Percentiles rank a stretch among this genome's conserved stretches.
phyloP scores from a whole-genome alignment of 1,140 invertebrate genomes.

The Idris sp. region DNA sequence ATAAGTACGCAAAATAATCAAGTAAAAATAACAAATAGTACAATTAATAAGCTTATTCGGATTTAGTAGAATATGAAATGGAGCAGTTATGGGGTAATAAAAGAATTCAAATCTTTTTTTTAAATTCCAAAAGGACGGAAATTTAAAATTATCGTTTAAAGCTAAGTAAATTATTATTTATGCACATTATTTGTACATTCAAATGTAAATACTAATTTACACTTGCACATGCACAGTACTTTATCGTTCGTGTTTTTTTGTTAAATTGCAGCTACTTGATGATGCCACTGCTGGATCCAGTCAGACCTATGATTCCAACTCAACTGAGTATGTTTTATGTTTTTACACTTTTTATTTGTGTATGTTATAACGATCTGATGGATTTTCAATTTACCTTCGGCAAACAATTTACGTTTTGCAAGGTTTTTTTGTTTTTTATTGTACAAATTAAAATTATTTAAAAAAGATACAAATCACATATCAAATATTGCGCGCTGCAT shows the following conservation, averaged over 20 bases:
- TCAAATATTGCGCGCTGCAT: slow-evolving; percentile 13
- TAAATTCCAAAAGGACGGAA: slow-evolving; percentile 35
- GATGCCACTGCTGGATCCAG: slow-evolving; percentile 71
- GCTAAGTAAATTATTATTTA: slow-evolving; percentile 1
- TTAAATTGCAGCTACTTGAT: slow-evolving; percentile 77
- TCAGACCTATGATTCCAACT: slow-evolving; percentile 66
- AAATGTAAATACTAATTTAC: slow-evolving; percentile 27
- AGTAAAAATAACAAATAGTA: too few species aligned
- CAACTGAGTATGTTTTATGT: slow-evolving; percentile 74
- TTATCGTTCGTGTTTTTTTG: slow-evolving; percentile 78
- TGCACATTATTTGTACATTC: slow-evolving; percentile 31
- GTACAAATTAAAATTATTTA: neutral
- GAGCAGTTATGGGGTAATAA: too few species aligned
- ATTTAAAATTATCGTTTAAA: slow-evolving; percentile 7
- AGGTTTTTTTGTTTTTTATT: slow-evolving; percentile 19
- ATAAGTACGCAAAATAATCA: too few species aligned
- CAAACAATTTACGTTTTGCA: slow-evolving; percentile 28
- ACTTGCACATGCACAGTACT: slow-evolving; percentile 76
- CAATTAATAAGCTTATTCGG: too few species aligned
- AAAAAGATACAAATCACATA: slow-evolving; percentile 1
- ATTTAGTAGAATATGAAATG: too few species aligned
- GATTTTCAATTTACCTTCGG: neutral
- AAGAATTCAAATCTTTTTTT: neutral
- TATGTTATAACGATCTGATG: slow-evolving; percentile 10
- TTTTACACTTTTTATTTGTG: slow-evolving; percentile 53